A percentile compares a stretch with the other conserved stretches of the same genome.
These are phyloP conservation scores for Homarus gammarus DNA, from an alignment of 2,888 invertebrate species.

Conservation along the genomic window DNA sequence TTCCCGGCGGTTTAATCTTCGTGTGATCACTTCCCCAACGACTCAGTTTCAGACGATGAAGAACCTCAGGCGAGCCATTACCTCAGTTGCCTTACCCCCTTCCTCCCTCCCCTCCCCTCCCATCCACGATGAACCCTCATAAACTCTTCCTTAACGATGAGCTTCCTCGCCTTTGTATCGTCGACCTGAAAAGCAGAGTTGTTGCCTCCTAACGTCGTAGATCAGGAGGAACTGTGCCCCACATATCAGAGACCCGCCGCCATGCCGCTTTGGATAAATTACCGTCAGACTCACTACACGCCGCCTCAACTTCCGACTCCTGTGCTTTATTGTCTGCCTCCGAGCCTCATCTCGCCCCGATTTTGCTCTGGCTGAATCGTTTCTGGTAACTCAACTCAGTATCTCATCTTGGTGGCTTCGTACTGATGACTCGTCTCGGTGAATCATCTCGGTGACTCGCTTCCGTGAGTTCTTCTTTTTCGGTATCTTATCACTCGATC, in stretches of 20 bases:
- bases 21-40: slow-evolving; percentile 1
- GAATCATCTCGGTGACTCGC: too few relatives aligned
- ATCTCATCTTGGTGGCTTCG: too few relatives aligned
- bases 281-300: not conserved
- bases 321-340: not conserved
- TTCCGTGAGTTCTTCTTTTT: too few relatives aligned
- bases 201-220: not conserved
- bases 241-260: not conserved
- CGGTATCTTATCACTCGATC: too few relatives aligned
- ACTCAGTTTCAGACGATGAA: not conserved
- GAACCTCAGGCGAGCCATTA: not conserved
- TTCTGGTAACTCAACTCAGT: too few relatives aligned
- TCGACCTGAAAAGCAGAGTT: not conserved
- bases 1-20: not conserved
- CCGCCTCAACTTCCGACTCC: not conserved
- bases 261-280: not conserved
- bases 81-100: not conserved
- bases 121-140: not conserved
- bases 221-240: not conserved
- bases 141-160: not conserved
- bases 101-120: not conserved
- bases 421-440: too few relatives aligned
- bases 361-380: too few relatives aligned
- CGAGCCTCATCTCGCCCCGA: not conserved
- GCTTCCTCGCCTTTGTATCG: not conserved